Percentiles rank a stretch among this genome's conserved stretches.
Conservation (phyloP, 2,113 vertebrate species). For the Ammospiza caudacuta region DNA sequence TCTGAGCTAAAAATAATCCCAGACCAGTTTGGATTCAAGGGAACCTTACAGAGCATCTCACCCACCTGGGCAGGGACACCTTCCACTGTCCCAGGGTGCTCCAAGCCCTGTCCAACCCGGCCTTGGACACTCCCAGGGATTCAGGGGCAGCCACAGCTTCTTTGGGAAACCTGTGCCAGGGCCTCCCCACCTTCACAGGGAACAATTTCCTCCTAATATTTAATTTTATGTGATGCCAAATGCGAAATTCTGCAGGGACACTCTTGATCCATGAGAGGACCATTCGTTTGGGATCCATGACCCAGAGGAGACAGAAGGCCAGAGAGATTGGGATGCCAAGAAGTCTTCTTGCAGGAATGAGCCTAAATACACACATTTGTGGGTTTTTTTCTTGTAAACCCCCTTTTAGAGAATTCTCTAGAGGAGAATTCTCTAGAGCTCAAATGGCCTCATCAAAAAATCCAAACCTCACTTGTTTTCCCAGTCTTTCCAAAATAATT, state of each 20-base stretch:
- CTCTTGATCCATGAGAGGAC: neutral
- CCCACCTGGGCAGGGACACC: neutral
- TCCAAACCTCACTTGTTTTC: neutral
- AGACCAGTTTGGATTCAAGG: neutral
- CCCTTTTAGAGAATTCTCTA: neutral
- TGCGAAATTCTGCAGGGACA: neutral
- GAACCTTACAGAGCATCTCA: neutral
- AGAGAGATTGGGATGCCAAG: neutral
- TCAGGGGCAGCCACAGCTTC: neutral
- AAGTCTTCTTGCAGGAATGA: too few species aligned
- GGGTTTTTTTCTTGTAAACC: neutral
- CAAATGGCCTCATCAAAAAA: neutral
- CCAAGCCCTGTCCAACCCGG: fast-evolving
- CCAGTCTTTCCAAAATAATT: neutral
- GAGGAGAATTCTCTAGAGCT: neutral
- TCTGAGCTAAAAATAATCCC: neutral
- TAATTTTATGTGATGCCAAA: neutral
- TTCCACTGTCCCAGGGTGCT: fast-evolving
- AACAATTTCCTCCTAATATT: neutral
- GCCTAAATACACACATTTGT: neutral
- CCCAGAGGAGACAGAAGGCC: neutral
- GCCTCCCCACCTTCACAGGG: fast-evolving
- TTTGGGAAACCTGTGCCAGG: neutral
- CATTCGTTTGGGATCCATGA: neutral
- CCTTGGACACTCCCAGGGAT: neutral